A percentile compares a stretch with the other conserved stretches of the same genome.
Evolutionary conservation across 2,113 vertebrate genomes (phyloP).

Genomic region (Notiomystis cincta): DNA sequence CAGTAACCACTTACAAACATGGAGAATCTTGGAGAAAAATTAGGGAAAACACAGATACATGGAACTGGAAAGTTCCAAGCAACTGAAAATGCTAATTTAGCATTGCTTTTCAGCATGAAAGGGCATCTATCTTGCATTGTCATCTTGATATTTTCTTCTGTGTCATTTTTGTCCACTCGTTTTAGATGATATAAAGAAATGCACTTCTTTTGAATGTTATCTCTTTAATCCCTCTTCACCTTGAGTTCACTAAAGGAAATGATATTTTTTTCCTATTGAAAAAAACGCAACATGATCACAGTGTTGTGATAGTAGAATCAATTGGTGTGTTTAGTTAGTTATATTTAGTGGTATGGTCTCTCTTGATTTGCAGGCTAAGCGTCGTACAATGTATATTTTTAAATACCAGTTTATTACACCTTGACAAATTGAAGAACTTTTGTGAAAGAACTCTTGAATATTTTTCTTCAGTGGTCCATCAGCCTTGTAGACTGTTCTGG

Average conservation of each 20-base stretch:
- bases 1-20: background rate
- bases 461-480: background rate
- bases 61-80: too few relatives aligned
- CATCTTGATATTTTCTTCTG: background rate
- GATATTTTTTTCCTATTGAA: background rate
- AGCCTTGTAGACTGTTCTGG: conserved; percentile 1
- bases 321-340: background rate
- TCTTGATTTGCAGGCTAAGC: conserved; percentile 9
- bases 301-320: background rate
- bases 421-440: background rate
- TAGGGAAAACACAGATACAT: background rate
- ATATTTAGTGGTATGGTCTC: background rate
- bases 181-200: background rate
- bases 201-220: background rate
- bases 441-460: background rate
- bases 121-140: background rate
- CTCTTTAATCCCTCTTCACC: background rate
- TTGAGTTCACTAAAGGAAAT: background rate
- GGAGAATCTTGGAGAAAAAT: background rate
- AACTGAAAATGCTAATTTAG: background rate
- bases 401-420: background rate
- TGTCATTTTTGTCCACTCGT: background rate
- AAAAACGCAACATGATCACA: background rate
- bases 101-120: background rate
- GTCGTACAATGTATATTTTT: background rate